phyloP scores from a whole-genome alignment of 2,888 invertebrate genomes.

The Chaitophorus viminalis region DNA sequence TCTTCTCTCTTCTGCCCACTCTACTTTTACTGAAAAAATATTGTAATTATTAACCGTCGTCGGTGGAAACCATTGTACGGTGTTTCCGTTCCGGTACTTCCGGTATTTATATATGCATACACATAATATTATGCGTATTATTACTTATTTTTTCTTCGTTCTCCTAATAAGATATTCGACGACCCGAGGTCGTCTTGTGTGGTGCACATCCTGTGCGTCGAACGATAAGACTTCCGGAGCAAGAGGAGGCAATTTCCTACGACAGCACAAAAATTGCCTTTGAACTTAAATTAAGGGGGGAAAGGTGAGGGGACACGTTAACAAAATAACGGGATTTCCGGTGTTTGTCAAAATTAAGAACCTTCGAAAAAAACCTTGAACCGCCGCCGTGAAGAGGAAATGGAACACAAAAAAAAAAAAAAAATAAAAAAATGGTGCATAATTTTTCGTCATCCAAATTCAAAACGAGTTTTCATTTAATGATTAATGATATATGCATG shows the following conservation, averaged over 20 bases:
- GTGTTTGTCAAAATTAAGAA: conserved; percentile 44
- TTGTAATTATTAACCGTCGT: background rate
- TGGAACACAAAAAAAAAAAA: conserved; percentile 10
- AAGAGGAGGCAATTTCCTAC: conserved; percentile 9
- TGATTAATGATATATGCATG: background rate
- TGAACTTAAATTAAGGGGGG: background rate
- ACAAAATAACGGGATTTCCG: conserved; percentile 52
- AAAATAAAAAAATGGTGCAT: background rate
- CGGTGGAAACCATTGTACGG: background rate
- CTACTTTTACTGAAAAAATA: conserved; percentile 1
- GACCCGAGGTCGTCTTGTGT: conserved; percentile 19
- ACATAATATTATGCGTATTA: conserved; percentile 10
- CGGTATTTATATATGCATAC: conserved; percentile 24
- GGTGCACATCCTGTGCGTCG: conserved; percentile 32
- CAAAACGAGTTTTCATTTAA: background rate
- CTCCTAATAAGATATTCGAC: conserved; percentile 21
- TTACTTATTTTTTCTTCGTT: conserved; percentile 17
- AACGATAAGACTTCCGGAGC: conserved; percentile 28
- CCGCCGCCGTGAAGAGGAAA: conserved; percentile 50
- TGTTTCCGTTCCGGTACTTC: conserved; percentile 39
- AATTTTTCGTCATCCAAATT: conserved; percentile 24
- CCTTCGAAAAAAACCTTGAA: conserved; percentile 49
- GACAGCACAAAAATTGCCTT: conserved; percentile 34
- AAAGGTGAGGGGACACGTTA: conserved; percentile 8
- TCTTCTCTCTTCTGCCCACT: background rate